phyloP scores from a whole-genome alignment of 2,797 vertebrate genomes.

The Molossus molossus region DNA sequence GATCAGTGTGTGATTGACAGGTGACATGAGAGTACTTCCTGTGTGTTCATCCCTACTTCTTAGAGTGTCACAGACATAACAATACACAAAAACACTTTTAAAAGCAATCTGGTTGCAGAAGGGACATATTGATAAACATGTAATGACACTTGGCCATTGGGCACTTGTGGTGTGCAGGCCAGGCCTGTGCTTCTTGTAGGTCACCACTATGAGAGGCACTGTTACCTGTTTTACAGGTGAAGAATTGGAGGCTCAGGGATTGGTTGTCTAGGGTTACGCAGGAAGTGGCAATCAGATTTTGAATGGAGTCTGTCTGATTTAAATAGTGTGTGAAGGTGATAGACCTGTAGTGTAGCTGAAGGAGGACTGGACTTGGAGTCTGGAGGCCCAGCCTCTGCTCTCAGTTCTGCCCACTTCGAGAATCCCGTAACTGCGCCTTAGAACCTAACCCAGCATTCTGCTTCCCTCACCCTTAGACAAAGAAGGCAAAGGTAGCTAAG shows the following conservation, averaged over 20 bases:
- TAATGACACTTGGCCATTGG: background rate
- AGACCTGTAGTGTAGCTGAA: background rate
- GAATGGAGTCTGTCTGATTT: background rate
- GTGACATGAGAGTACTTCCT: background rate
- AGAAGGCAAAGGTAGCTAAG: background rate
- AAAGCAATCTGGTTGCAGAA: background rate
- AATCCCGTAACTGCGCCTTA: background rate
- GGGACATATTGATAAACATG: background rate
- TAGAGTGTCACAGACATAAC: background rate
- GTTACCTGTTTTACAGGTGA: background rate
- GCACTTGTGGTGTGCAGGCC: background rate
- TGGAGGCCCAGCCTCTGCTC: background rate
- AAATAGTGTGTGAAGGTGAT: background rate
- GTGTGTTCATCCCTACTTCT: too few species aligned
- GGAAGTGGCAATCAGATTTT: background rate
- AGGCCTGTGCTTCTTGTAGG: background rate
- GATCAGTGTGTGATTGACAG: background rate
- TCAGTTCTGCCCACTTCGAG: background rate
- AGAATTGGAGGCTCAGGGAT: background rate
- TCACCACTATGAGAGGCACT: fast-evolving
- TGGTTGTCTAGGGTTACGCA: background rate
- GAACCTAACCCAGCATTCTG: background rate
- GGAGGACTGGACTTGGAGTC: background rate
- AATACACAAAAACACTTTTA: background rate
- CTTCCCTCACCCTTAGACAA: background rate